A percentile compares a stretch with the other conserved stretches of the same genome.
These are phyloP conservation scores for Agrotis clavis DNA, from an alignment of 2,888 invertebrate species.

Conservation along the genomic window DNA sequence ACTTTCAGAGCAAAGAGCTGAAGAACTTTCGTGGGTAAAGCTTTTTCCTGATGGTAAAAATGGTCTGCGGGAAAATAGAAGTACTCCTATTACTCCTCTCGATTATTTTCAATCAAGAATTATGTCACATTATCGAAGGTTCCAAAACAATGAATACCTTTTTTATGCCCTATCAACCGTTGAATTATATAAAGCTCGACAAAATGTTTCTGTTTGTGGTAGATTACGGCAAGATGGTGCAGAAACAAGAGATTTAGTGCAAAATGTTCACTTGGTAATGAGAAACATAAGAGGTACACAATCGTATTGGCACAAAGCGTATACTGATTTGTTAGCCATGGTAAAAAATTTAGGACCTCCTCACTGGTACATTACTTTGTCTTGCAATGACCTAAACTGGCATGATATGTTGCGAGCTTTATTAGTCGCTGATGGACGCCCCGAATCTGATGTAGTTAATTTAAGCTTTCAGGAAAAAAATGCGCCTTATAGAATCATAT, in stretches of 20 bases:
- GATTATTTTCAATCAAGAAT: not conserved
- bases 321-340: not conserved
- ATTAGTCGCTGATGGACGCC: not conserved
- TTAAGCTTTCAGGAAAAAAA: not conserved
- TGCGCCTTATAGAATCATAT: not conserved
- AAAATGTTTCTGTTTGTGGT: conserved; percentile 2
- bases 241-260: not conserved
- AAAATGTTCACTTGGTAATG: conserved; percentile 11
- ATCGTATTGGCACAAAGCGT: conserved; percentile 1
- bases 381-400: no score
- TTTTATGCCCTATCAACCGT: not conserved
- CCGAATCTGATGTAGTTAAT: not conserved
- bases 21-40: no score
- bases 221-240: not conserved
- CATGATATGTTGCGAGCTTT: not conserved
- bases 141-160: not conserved
- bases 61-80: no score
- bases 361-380: not conserved
- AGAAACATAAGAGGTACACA: not conserved
- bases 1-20: no score
- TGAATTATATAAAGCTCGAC: not conserved
- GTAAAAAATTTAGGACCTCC: not conserved
- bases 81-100: not conserved
- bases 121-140: not conserved
- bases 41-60: no score